phyloP scores from a whole-genome alignment of 2,113 vertebrate genomes.

The Promerops cafer region DNA sequence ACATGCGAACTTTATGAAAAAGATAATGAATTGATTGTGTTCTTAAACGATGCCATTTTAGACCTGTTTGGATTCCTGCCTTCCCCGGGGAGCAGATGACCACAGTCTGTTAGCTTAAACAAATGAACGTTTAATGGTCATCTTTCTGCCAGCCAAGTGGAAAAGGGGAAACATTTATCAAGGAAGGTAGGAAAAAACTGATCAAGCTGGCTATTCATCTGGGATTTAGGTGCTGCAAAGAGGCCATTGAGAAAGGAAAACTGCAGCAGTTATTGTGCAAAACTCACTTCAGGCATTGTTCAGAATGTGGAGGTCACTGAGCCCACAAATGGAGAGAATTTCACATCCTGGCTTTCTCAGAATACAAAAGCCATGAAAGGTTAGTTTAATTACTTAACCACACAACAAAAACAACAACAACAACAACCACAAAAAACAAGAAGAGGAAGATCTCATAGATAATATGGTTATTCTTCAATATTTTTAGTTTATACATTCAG shows the following conservation, averaged over 20 bases:
- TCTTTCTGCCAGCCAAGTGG: constrained; percentile 57
- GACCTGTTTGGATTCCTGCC: constrained; percentile 61
- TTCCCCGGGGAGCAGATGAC: constrained; percentile 54
- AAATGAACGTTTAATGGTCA: constrained; percentile 67
- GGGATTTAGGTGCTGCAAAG: not conserved
- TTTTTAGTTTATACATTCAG: not conserved
- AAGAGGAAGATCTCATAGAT: not conserved
- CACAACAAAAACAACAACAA: not conserved
- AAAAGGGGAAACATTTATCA: constrained; percentile 66
- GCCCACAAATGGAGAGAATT: not conserved
- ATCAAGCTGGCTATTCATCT: not conserved
- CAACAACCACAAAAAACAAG: not conserved
- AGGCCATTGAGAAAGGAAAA: not conserved
- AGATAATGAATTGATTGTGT: constrained; percentile 73
- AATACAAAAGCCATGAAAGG: not conserved
- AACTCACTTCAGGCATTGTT: not conserved
- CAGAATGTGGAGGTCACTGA: not conserved
- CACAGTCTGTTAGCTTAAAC: constrained; percentile 69
- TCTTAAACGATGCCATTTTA: constrained; percentile 66
- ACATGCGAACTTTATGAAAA: constrained; percentile 73
- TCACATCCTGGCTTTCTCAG: not conserved
- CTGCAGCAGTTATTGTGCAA: not conserved
- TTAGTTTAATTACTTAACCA: not conserved
- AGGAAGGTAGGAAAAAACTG: constrained; percentile 30
- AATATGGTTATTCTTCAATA: not conserved